These are phyloP conservation scores for Eurois occulta DNA, from an alignment of 2,888 invertebrate genomes.

Conservation along the genomic window DNA sequence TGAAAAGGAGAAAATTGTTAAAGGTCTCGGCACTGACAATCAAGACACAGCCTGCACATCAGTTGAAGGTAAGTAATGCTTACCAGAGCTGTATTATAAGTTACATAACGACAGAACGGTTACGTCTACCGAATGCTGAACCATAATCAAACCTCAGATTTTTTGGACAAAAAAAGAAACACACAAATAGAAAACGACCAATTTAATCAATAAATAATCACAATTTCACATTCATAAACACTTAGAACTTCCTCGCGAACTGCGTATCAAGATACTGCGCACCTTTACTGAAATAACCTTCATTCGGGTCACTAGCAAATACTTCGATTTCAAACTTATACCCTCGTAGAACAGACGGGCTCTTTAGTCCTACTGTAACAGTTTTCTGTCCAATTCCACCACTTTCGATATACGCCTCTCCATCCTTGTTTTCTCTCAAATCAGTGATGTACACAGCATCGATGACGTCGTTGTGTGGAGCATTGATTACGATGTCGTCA, in stretches of 20 bases:
- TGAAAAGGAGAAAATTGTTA: neutral
- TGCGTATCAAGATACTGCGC: conserved; percentile 70
- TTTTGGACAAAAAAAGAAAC: conserved; percentile 21
- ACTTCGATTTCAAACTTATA: conserved; percentile 85
- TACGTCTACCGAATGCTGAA: neutral
- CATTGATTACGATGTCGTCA: conserved; percentile 79
- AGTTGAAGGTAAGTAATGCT: neutral
- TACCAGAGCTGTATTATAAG: too few relatives aligned
- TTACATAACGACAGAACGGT: neutral
- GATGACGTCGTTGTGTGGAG: conserved; percentile 79
- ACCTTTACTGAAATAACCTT: conserved; percentile 74
- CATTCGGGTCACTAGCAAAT: conserved; percentile 73
- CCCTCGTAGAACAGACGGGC: conserved; percentile 82
- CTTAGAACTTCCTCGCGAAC: conserved; percentile 75
- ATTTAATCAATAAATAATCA: conserved; percentile 54
- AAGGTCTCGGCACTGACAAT: neutral
- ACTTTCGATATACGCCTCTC: conserved; percentile 79
- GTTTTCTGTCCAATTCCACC: conserved; percentile 82
- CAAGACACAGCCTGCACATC: neutral
- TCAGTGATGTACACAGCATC: conserved; percentile 82
- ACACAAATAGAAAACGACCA: neutral
- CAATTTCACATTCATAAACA: neutral
- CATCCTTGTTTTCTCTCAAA: conserved; percentile 81
- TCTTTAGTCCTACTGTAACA: conserved; percentile 82
- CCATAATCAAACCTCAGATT: neutral